Base-by-base conservation (phyloP, 2,888 invertebrate genomes). In the Neria commutata region DNA sequence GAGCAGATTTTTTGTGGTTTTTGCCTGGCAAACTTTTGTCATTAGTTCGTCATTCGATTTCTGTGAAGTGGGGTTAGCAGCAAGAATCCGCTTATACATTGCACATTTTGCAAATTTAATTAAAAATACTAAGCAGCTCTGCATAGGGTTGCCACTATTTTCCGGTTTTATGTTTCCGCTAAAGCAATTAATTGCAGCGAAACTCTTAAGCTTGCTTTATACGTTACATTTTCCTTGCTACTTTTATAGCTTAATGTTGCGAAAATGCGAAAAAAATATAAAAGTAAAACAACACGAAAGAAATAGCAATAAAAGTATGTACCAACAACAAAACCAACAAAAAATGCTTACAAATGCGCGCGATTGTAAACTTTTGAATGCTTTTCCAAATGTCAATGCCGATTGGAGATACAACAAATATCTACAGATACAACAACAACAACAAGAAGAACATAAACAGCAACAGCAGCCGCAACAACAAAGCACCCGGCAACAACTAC, bases 201-300 rank as follows among this genome's bases (percentile, higher is more conserved):
- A n/a, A n/a, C n/a, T n/a, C n/a, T n/a, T n/a, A n/a, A n/a, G n/a
- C n/a, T n/a, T n/a, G n/a, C n/a, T n/a, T n/a, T n/a, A n/a, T n/a
- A n/a, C n/a, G n/a, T n/a, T n/a, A 23, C 24, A 24, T 46, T 24
- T 3, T 24, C 17, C 37, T 46, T 2, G 19, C 24, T 17, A 19
- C 14, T 50, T 50, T 50, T 50, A 34, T 50, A 23, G 50, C 19
- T 50, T 50, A 50, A 50, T 50, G 50, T 34, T 29, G 34, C 33
- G 21, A n/a, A 8, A n/a, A 8, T n/a, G 16, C 19, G 11, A 50
- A 33, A 23, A 34, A 11, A 34, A 23, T 29, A 54, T n/a, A 42
- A 53, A 10, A 26, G 21, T n/a, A 14, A 16, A 23, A 34, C 24
- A 40, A 14, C 8, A 42, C 23, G 21, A 50, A 50, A 16, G 53